Evolutionary conservation across 2,888 invertebrate species (phyloP), one percentile per base, ranked within the genome.

Genomic region (Dolomedes plantarius): DNA sequence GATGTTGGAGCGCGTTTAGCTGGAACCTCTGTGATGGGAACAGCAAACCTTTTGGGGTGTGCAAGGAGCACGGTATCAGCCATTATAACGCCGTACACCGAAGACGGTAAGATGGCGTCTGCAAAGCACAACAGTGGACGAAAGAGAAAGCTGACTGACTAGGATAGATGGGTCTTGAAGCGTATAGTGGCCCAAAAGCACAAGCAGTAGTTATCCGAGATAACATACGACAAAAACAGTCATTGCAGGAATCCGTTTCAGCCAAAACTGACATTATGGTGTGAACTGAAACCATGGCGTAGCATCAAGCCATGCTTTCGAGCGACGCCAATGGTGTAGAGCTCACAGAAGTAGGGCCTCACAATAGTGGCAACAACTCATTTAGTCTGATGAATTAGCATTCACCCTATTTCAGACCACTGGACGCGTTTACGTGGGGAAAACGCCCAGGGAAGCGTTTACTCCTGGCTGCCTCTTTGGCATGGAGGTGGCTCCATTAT

Each of bases 401-500:
- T 72, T 72, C 56, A 72, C 31, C 50, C 56, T 72, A 28, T 72
- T 50, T 56, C 31, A 56, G 29, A 50, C 50, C 29, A 56, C 11
- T 23, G 72, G 69, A 11, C 11, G 19, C 13, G 32, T 28, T 46
- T 71, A 32, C 50, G 23, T 74, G 32, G 64, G 64, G 74, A 39
- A 32, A 39, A 74, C 36, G 28, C 64, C 74, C 32, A 74, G 39
- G 32, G 62, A 62, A 74, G 39, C 39, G 39, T 64, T 64, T 74
- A 32, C 62, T 39, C 36, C 64, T 36, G 74, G 39, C 1, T 64
- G 64, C 62, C 62, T 64, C 64, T n/a, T n/a, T n/a, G n/a, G 11
- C 64, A 62, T 74, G 23, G 36, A 28, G 62, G 74, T 64, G 64
- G 74, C 32, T 36, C 39, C 64, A 62, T 62, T 41, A 64, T 75